phyloP scores from a whole-genome alignment of 1,140 invertebrate genomes.

The Drosophila bipectinata region DNA sequence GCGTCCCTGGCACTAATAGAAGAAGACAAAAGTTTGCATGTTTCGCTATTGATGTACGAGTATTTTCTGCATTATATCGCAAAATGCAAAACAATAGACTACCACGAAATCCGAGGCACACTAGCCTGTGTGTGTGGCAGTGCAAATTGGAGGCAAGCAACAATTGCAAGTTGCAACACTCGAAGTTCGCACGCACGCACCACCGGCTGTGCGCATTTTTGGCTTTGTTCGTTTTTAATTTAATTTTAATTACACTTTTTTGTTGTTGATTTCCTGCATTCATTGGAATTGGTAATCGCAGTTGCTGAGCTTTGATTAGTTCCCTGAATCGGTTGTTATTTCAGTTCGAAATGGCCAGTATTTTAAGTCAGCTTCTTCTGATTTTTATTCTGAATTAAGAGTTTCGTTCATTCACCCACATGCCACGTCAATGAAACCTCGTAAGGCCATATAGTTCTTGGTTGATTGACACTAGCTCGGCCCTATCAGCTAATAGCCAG shows the following conservation, averaged over 20 bases:
- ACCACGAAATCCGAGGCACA: constrained; percentile 31
- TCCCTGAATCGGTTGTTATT: not conserved
- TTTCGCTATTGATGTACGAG: constrained; percentile 33
- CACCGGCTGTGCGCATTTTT: constrained; percentile 11
- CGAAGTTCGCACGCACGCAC: constrained; percentile 37
- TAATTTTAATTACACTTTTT: constrained; percentile 47
- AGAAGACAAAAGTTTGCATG: constrained; percentile 40
- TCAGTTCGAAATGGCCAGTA: no score
- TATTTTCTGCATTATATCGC: constrained; percentile 49
- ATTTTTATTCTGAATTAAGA: not conserved
- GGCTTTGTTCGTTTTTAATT: constrained; percentile 32
- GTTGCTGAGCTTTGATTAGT: not conserved
- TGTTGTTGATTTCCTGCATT: constrained; percentile 35
- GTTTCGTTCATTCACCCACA: not conserved
- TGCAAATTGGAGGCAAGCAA: constrained; percentile 32
- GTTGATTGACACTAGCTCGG: constrained; percentile 16
- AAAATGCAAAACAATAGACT: constrained; percentile 54
- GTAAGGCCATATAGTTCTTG: constrained; percentile 4
- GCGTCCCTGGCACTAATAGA: constrained; percentile 56
- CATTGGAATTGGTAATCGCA: constrained; percentile 8
- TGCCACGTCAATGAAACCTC: not conserved
- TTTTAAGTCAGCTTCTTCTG: no score
- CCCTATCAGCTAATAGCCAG: constrained; percentile 33
- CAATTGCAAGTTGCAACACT: constrained; percentile 38
- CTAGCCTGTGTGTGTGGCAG: not conserved